phyloP scores from a whole-genome alignment of 2,113 vertebrate species.

The Podarcis cretensis region DNA sequence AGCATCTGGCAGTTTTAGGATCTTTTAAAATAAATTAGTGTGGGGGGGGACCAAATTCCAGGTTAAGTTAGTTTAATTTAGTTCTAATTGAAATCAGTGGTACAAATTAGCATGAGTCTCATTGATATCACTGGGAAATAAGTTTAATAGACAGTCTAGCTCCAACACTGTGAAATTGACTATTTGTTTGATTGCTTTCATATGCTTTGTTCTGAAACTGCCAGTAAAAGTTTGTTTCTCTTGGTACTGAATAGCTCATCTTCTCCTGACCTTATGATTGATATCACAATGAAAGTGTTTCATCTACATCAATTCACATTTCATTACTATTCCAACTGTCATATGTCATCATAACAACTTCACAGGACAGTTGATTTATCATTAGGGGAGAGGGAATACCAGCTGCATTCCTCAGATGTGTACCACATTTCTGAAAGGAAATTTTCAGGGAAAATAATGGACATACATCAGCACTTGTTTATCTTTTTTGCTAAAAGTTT shows the following conservation, averaged over 20 bases:
- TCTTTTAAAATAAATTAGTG: not conserved
- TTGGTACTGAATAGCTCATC: not conserved
- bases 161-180: not conserved
- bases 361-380: slow-evolving; percentile 10
- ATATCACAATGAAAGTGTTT: not conserved
- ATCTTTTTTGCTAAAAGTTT: not conserved
- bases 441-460: not conserved
- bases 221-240: not conserved
- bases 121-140: not conserved
- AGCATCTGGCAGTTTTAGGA: not conserved
- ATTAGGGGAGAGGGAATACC: not conserved
- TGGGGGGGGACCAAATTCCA: too few relatives aligned
- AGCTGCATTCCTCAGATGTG: not conserved
- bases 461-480: not conserved
- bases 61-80: not conserved
- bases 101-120: not conserved
- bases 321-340: slow-evolving; percentile 4
- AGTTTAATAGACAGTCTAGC: not conserved
- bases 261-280: not conserved
- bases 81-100: not conserved
- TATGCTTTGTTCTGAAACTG: not conserved
- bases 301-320: not conserved
- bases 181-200: not conserved
- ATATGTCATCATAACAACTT: not conserved
- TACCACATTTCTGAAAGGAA: not conserved